A percentile compares a stretch with the other conserved stretches of the same genome.
Evolutionary conservation across 2,797 vertebrate genomes (phyloP).

Genomic region (Xyrichtys novacula): DNA sequence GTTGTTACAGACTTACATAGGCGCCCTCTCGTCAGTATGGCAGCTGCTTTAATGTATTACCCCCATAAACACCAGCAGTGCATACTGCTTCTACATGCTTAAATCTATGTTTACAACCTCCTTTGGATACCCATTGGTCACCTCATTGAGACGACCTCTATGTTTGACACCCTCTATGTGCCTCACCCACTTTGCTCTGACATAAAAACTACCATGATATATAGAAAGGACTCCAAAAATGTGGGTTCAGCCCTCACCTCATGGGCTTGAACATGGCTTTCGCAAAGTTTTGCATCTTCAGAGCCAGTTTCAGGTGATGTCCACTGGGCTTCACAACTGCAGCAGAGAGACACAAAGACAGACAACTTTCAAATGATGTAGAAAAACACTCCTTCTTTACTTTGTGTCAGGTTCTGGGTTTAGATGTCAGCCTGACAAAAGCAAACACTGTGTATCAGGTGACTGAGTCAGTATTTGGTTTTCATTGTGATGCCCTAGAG

Average conservation of each 20-base stretch:
- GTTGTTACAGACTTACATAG: too few relatives aligned
- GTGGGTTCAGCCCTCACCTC: slow-evolving; percentile 87
- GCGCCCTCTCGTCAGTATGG: too few relatives aligned
- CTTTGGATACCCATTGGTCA: too few relatives aligned
- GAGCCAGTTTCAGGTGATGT: slow-evolving; percentile 94
- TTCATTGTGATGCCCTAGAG: slow-evolving; percentile 7
- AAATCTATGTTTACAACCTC: too few relatives aligned
- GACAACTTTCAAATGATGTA: not conserved
- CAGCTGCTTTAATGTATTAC: too few relatives aligned
- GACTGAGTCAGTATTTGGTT: slow-evolving; percentile 29
- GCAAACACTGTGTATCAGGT: slow-evolving; percentile 9
- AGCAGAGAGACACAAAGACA: slow-evolving; percentile 10
- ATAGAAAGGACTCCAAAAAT: not conserved
- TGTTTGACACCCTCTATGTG: too few relatives aligned
- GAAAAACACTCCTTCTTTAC: slow-evolving; percentile 1
- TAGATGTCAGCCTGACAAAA: not conserved
- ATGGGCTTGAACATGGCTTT: slow-evolving; percentile 99
- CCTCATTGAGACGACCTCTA: too few relatives aligned
- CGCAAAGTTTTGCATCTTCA: slow-evolving; percentile 92
- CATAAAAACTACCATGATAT: too few relatives aligned
- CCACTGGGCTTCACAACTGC: slow-evolving; percentile 97
- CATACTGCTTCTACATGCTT: too few relatives aligned
- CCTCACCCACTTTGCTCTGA: too few relatives aligned
- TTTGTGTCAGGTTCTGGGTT: not conserved
- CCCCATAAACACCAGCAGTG: too few relatives aligned